Evolutionary conservation across 2,888 invertebrate species (phyloP), one percentile per base, ranked within the genome.

Genomic region (Eremobia ochroleuca): DNA sequence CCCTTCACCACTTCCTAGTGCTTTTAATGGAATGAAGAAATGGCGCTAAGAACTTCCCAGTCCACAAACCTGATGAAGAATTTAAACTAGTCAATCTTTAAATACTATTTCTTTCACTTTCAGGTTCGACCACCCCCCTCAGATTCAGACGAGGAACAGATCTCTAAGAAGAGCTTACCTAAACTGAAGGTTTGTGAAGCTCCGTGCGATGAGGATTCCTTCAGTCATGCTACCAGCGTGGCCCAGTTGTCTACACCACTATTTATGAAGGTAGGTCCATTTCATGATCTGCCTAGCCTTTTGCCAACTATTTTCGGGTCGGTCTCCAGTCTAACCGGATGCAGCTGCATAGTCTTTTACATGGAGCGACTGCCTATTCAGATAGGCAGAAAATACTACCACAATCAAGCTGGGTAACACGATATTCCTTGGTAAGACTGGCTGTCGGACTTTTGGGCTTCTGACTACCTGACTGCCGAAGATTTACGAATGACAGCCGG

Each of bases 121-220:
- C 90, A 96, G 96, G 81, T 96, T 3, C 92, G 96, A 0, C 96
- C 96, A 0, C 96, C 96, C 0, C 95, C 96, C 0, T 95, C 95
- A 0, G 96, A 96, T 76, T 96, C 96, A 0, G 96, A 96, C 0
- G 94, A 94, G 15, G 96, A 96, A 18, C 93, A 91, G 11, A 66
- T 87, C 0, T 79, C 89, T 0, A 92, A 88, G 82, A 93, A 91
- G 68, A 91, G 92, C 4, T 87, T 89, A 1, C 92, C 94, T 0
- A 92, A 91, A 59, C 83, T 94, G 85, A 92, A 92, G 79, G 93
- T 92, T 4, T 81, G 91, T 0, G 93, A 93, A 4, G 87, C 91
- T 4, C 79, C 88, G 1, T 84, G 90, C 0, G 96, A 96, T 4
- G 96, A 96, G 58, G 95, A 95, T 49, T 91, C 93, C 0, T 90